Evolutionary conservation across 2,888 invertebrate genomes (phyloP), one percentile per base, ranked within the genome.

Genomic region (Patella pellucida): DNA sequence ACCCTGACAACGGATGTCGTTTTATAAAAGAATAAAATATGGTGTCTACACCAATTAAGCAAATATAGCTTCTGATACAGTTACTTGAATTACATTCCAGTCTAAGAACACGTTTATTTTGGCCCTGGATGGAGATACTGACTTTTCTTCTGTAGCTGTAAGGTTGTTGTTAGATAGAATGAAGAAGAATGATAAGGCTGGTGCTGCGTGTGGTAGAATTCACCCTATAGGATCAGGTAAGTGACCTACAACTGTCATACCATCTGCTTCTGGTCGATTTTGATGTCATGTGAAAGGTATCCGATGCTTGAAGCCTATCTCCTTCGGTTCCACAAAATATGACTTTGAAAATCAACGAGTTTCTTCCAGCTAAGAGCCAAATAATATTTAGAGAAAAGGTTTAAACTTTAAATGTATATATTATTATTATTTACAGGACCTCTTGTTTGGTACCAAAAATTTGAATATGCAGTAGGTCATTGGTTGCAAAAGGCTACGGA

Each of bases 401-500:
- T n/a, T n/a, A n/a, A n/a, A 3, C 3, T 41, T 41, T 41, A 41
- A 41, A 41, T 41, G 41, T 9, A 41, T 41, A 41, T 41, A 9
- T 41, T 7, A 41, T 41, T 7, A 41, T 41, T 41, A 41, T 41
- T 41, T 41, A 41, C 84, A 93, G 97, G 98, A 72, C 96, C 97
- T 0, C 98, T 99, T 97, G 97, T 97, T 77, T 99, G 99, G 98
- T 99, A 99, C 91, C 99, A 99, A 92, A 95, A 96, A 93, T 99
- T 99, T 92, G 99, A 99, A 92, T 99, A 99, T 91, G 99, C 99
- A 71, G 97, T 99, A 89, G 99, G 99, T 87, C 99, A 99, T 95
- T 99, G 99, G 99, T 95, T 99, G 88, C 99, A 99, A 93, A 99
- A 99, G 92, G 98, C 99, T 67, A 98, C 99, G 3, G 99, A 99